These are phyloP conservation scores for Apantesis nais DNA, from an alignment of 2,888 invertebrate species.

Conservation along the genomic window DNA sequence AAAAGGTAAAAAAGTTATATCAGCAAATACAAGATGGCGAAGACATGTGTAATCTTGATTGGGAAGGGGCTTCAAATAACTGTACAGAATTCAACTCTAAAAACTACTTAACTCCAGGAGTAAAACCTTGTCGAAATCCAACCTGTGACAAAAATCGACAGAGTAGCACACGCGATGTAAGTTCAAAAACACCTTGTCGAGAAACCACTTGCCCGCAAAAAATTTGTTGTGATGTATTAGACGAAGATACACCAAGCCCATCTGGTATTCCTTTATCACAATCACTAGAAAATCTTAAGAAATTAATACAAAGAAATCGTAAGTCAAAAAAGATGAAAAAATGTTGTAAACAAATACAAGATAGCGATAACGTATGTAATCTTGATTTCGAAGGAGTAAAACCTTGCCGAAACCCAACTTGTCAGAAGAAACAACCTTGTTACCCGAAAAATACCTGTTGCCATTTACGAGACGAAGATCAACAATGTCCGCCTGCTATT, in stretches of 20 bases:
- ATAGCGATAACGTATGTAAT: background rate
- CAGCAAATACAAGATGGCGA: background rate
- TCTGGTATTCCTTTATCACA: background rate
- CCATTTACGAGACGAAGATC: background rate
- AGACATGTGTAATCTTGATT: background rate
- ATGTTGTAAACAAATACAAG: conserved; percentile 1
- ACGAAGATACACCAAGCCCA: background rate
- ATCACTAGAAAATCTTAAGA: background rate
- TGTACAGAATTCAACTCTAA: too few relatives aligned
- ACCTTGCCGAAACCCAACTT: background rate
- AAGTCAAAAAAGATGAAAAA: background rate
- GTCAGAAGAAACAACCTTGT: background rate
- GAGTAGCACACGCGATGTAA: background rate
- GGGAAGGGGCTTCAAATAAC: background rate
- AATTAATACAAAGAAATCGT: background rate
- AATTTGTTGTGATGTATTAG: background rate
- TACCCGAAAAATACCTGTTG: background rate
- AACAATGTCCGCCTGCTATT: background rate
- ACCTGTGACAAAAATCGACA: background rate
- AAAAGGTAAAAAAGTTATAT: background rate
- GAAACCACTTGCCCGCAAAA: background rate
- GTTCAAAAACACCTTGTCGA: background rate
- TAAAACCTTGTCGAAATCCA: background rate
- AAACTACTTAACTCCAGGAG: too few relatives aligned
- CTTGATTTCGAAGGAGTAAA: background rate